Evolutionary conservation across 2,797 vertebrate species (phyloP).

Genomic region (Crypturellus tataupa): DNA sequence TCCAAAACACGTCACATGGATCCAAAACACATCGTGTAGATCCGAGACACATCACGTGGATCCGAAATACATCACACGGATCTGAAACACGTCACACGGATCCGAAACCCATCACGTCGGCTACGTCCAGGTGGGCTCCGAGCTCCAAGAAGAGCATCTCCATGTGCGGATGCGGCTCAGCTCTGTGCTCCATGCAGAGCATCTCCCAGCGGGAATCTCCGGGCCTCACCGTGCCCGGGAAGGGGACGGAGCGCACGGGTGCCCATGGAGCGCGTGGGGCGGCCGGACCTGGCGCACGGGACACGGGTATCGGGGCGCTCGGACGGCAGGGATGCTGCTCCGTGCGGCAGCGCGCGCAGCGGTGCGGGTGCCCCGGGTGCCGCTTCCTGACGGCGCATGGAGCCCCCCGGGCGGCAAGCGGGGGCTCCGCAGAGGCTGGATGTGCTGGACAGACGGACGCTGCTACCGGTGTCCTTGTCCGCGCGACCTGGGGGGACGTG

Average conservation of each 20-base stretch:
- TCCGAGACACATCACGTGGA: too few species aligned
- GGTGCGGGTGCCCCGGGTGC: accelerated
- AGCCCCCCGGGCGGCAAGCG: accelerated
- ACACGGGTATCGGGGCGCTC: neutral
- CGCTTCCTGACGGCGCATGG: accelerated
- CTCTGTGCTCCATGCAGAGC: neutral
- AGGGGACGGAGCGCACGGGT: accelerated
- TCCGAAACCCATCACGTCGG: too few species aligned
- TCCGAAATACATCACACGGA: too few species aligned
- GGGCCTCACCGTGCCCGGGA: neutral
- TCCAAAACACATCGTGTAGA: too few species aligned
- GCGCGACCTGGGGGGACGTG: neutral
- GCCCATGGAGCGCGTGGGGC: accelerated
- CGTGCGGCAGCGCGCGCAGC: neutral
- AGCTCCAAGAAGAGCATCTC: slow-evolving; percentile 31
- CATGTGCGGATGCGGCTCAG: neutral
- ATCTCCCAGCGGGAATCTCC: neutral
- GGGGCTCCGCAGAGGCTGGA: accelerated
- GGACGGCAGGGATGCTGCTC: accelerated
- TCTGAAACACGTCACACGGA: too few species aligned
- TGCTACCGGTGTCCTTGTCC: too few species aligned
- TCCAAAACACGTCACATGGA: too few species aligned
- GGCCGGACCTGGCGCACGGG: neutral
- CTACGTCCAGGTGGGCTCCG: accelerated
- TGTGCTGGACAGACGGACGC: too few species aligned